Conservation (phyloP, 2,888 invertebrate genomes). For the Pemphredon lugubris region DNA sequence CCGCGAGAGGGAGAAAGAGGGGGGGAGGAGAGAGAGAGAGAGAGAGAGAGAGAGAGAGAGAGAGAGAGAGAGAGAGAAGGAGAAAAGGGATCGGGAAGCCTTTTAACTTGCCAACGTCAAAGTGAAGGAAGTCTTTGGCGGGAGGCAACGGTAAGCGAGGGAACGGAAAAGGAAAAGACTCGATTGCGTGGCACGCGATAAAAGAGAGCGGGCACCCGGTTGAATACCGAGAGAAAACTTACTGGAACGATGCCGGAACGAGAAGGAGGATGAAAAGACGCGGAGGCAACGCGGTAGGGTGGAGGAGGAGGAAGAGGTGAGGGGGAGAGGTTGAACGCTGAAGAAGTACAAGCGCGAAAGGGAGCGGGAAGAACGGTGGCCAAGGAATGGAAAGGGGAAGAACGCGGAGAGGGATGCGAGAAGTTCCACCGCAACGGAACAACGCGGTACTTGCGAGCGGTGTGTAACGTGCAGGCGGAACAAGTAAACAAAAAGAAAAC, state of each 20-base stretch:
- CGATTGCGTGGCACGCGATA: slow-evolving; percentile 36
- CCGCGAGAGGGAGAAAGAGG: too few species aligned
- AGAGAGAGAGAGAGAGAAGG: too few species aligned
- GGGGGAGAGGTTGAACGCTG: too few species aligned
- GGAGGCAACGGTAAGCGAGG: not conserved
- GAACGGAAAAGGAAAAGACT: slow-evolving; percentile 22
- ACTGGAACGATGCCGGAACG: slow-evolving; percentile 16
- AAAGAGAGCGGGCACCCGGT: slow-evolving; percentile 27
- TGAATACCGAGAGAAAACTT: slow-evolving; percentile 25
- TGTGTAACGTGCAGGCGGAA: slow-evolving; percentile 56
- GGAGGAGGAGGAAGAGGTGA: not conserved
- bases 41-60: too few species aligned
- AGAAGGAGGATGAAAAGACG: slow-evolving; percentile 15
- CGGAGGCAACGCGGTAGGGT: not conserved
- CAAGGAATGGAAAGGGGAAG: slow-evolving; percentile 10
- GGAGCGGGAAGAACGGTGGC: not conserved
- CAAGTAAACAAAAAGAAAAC: slow-evolving; percentile 70
- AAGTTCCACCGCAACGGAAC: slow-evolving; percentile 49
- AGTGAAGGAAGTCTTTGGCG: slow-evolving; percentile 36
- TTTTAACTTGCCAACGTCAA: slow-evolving; percentile 18
- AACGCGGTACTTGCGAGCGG: slow-evolving; percentile 53
- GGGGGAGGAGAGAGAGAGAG: too few species aligned
- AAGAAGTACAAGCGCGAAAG: too few species aligned
- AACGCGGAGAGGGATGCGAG: slow-evolving; percentile 18
- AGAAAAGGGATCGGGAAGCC: not conserved